phyloP scores from a whole-genome alignment of 2,888 invertebrate species.

The Drosophila aldrichi region DNA sequence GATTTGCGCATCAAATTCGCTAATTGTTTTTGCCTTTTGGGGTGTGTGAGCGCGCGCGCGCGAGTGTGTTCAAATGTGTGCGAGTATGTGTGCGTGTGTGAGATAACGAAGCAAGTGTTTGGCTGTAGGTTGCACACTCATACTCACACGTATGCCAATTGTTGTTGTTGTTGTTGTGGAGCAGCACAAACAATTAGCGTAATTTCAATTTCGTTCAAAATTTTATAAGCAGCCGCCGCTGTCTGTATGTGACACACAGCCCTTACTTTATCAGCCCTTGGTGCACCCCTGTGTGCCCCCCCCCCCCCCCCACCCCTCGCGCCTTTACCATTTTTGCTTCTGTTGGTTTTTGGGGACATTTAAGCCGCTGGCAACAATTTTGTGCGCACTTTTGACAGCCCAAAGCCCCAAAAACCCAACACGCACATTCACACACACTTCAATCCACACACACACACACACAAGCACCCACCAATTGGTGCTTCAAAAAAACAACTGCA shows the following conservation, averaged over 20 bases:
- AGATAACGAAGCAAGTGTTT: constrained; percentile 6
- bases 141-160: constrained; percentile 10
- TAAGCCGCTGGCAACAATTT: constrained; percentile 48
- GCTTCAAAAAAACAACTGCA: constrained; percentile 2
- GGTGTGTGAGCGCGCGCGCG: constrained; percentile 7
- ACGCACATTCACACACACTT: neutral
- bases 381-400: constrained; percentile 65
- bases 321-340: too few relatives aligned
- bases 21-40: constrained; percentile 77
- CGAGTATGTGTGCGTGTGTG: constrained; percentile 18
- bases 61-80: neutral
- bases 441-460: neutral
- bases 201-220: constrained; percentile 84
- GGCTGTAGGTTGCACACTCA: constrained; percentile 23
- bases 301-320: neutral
- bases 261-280: neutral
- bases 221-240: constrained; percentile 77
- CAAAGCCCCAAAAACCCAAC: constrained; percentile 19
- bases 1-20: constrained; percentile 80
- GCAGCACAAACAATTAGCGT: constrained; percentile 83
- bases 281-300: neutral
- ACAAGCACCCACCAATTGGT: neutral
- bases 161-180: constrained; percentile 25
- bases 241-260: constrained; percentile 22
- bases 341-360: constrained; percentile 29